Evolutionary conservation across 2,113 vertebrate genomes (phyloP).

Genomic region (Mionectes macconnelli): DNA sequence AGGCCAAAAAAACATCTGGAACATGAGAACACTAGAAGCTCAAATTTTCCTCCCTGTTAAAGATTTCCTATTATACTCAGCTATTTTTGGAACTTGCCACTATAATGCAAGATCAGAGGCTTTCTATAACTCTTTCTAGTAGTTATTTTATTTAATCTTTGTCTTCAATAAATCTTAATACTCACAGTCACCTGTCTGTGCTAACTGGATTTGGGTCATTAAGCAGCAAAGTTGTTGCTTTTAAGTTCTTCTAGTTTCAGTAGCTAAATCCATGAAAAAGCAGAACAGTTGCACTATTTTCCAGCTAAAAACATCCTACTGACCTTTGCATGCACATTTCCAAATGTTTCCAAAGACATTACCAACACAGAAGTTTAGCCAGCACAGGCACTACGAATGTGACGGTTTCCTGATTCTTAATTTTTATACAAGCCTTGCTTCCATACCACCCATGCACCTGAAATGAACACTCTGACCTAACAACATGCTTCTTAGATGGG

Average conservation of each 20-base stretch:
- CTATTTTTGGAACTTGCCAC: background rate
- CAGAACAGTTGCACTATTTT: background rate
- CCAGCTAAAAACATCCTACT: background rate
- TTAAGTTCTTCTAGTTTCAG: background rate
- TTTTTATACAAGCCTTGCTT: background rate
- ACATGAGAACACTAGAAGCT: background rate
- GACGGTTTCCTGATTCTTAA: background rate
- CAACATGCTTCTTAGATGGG: background rate
- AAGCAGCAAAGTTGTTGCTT: background rate
- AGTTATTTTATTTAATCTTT: background rate
- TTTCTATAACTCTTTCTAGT: background rate
- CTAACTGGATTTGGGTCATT: background rate
- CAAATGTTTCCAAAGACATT: background rate
- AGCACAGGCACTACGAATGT: background rate
- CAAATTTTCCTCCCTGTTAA: background rate
- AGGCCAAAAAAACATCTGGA: background rate
- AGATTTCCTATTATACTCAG: background rate
- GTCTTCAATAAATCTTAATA: background rate
- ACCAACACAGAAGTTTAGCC: background rate
- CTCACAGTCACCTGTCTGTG: background rate
- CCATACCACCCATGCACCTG: accelerated
- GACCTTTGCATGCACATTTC: background rate
- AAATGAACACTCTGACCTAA: background rate
- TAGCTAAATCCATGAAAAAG: background rate
- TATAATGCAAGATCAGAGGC: background rate